These are phyloP conservation scores for Hirtodrosophila confusa DNA, from an alignment of 2,888 invertebrate species.

Conservation along the genomic window DNA sequence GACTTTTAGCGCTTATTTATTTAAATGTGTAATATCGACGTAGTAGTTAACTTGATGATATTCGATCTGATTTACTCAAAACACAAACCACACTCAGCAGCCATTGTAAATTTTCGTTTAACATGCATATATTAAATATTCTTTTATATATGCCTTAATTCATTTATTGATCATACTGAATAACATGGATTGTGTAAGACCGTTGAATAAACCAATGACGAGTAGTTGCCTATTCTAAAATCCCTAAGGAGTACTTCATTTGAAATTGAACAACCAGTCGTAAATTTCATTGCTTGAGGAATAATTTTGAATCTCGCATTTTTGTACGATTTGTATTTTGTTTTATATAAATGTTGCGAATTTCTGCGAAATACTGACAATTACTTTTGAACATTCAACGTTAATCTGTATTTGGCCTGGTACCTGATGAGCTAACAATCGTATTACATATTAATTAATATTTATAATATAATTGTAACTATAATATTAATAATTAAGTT, in stretches of 20 bases:
- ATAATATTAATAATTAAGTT: no score
- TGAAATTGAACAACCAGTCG: background rate
- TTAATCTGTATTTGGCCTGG: no score
- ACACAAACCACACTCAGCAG: constrained; percentile 19
- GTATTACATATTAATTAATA: no score
- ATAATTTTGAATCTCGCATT: background rate
- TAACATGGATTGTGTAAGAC: constrained; percentile 17
- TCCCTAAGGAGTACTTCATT: background rate
- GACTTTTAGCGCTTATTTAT: constrained; percentile 33
- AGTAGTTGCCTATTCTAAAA: constrained; percentile 19
- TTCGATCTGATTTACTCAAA: constrained; percentile 24
- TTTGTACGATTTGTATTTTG: no score
- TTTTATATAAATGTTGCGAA: no score
- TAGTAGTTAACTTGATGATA: constrained; percentile 23
- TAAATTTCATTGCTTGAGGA: background rate
- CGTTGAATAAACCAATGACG: constrained; percentile 45
- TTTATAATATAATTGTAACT: no score
- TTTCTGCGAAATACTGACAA: no score
- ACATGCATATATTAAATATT: constrained; percentile 8
- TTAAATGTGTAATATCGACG: constrained; percentile 46
- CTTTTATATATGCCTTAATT: constrained; percentile 13
- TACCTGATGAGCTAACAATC: no score
- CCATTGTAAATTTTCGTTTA: constrained; percentile 44
- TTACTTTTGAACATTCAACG: no score
- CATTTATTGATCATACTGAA: constrained; percentile 11